These are phyloP conservation scores for Gavia stellata DNA, from an alignment of 2,113 vertebrate species.

Conservation along the genomic window DNA sequence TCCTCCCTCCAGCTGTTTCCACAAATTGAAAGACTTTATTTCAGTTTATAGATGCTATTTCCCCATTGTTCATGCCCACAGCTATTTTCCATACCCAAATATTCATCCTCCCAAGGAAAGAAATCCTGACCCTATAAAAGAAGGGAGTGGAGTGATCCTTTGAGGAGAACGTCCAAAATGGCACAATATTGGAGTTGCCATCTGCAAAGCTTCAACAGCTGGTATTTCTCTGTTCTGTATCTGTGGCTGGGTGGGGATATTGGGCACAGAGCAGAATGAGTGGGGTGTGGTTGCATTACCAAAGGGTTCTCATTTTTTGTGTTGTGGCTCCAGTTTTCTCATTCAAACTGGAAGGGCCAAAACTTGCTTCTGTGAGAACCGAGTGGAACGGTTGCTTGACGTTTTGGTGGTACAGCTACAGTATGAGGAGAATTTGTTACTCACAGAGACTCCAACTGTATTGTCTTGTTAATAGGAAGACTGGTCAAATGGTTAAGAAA, in stretches of 20 bases:
- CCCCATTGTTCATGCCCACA: not conserved
- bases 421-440: not conserved
- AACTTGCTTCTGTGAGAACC: not conserved
- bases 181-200: not conserved
- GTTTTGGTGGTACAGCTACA: not conserved
- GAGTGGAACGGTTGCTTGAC: not conserved
- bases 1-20: constrained; percentile 26
- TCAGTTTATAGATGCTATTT: constrained; percentile 6
- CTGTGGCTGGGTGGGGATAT: not conserved
- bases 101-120: not conserved
- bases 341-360: not conserved
- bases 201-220: not conserved
- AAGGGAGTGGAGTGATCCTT: not conserved
- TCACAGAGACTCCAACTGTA: not conserved
- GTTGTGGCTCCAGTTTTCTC: not conserved
- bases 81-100: constrained; percentile 28
- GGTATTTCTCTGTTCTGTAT: not conserved
- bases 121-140: not conserved
- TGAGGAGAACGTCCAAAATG: constrained; percentile 7
- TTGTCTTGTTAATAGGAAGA: not conserved
- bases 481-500: not conserved
- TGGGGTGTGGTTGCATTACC: not conserved
- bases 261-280: not conserved
- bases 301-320: not conserved
- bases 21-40: constrained; percentile 21